Base-by-base conservation (phyloP, 2,797 vertebrate genomes). In the Epinephelus malabaricus region DNA sequence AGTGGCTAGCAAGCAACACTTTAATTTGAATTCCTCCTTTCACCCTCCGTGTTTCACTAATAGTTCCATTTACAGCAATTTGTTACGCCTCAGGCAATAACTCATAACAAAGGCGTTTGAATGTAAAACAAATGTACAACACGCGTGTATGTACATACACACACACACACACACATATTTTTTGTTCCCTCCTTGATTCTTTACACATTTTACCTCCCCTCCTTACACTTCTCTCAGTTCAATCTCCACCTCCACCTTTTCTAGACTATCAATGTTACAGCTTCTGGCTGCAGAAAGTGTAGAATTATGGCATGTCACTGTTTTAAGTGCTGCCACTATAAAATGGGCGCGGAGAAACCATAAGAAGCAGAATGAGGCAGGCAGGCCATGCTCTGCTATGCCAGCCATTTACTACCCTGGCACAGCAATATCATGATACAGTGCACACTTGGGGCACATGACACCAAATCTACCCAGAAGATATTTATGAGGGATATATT, bases 1-100 rank as follows among this genome's bases (percentile, higher is more conserved):
- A 86, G 81, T 74, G 84, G 85, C 77, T 66, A 64, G 77, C 18
- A 19, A 89, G 80, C 81, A 72, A 72, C 82, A 46, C 49, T 90
- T 91, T 92, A 76, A 89, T 93, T 87, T 92, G 71, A 89, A 92
- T 90, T 87, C 86, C 78, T 90, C 82, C 88, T 90, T 90, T 86
- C 78, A 65, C 83, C 88, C 87, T 82, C 86, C 51, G 30, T 81
- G 89, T 92, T 92, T 81, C 83, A 60, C 81, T 91, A 92, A 93
- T 91, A 85, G 84, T 90, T 85, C 86, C 69, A 88, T 94, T 92
- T 87, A 89, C 80, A 88, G 91, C 91, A 50, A 94, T 95, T 93
- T 92, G 90, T 94, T 92, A 86, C 40, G 65, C 90, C 86, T 72
- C n/a, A n/a, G 80, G 88, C 73, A 81, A n/a, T 87, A 87, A 92